phyloP scores from a whole-genome alignment of 2,888 invertebrate species.

The Leptodirus hochenwartii region DNA sequence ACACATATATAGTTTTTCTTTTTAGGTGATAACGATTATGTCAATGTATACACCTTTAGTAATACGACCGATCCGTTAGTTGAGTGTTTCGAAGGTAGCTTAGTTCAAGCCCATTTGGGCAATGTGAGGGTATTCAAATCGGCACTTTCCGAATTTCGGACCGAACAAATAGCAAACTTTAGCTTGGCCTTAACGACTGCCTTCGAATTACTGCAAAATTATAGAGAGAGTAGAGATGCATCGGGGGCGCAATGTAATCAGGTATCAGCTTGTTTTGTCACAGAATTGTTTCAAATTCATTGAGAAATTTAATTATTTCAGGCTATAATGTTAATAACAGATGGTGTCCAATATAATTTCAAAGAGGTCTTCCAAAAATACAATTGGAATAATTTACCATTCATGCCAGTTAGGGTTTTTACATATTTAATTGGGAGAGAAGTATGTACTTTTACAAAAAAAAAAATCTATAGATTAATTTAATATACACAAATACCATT shows the following conservation, averaged over 20 bases:
- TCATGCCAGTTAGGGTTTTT: conserved; percentile 85
- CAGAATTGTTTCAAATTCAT: too few relatives aligned
- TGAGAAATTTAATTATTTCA: too few relatives aligned
- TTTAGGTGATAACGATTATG: conserved; percentile 98
- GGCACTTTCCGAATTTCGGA: conserved; percentile 56
- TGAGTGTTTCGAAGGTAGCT: conserved; percentile 70
- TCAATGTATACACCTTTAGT: conserved; percentile 88
- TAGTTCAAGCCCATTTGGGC: conserved; percentile 75
- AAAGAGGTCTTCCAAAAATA: conserved; percentile 80
- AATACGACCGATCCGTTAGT: conserved; percentile 64
- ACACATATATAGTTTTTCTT: too few relatives aligned
- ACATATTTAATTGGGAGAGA: conserved; percentile 82
- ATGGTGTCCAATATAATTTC: conserved; percentile 90
- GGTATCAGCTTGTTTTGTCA: too few relatives aligned
- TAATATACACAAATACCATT: too few relatives aligned
- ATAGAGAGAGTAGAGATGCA: conserved; percentile 20
- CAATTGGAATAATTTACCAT: conserved; percentile 60
- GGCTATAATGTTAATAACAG: conserved; percentile 98
- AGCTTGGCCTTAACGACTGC: conserved; percentile 75
- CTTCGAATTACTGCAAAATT: conserved; percentile 56
- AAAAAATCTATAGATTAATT: too few relatives aligned
- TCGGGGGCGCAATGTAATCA: too few relatives aligned
- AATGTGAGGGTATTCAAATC: conserved; percentile 70
- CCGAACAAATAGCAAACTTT: conserved; percentile 87
- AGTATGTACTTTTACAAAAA: too few relatives aligned